Evolutionary conservation across 2,797 vertebrate genomes (phyloP), one percentile per base, ranked within the genome.

Genomic region (Hippopotamyrus pictus): DNA sequence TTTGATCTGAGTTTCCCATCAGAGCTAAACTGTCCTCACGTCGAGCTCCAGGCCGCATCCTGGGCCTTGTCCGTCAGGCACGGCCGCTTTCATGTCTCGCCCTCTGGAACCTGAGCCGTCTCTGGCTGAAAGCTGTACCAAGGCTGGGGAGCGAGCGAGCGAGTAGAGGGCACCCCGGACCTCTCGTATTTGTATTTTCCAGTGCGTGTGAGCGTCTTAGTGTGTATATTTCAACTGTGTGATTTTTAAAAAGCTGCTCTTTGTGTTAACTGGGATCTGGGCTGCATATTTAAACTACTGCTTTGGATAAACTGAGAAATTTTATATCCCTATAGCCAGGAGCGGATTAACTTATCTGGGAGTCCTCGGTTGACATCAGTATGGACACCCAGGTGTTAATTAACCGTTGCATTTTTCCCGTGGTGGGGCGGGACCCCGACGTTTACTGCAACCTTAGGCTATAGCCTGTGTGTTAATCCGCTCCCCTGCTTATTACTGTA

Each of bases 1-100:
- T 96, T 96, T 96, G 96, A 96, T 96, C 96, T 95, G 92, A 92
- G 93, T 95, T 96, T 95, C 96, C 95, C 95, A 96, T 96, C 95
- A 95, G 95, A 93, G 94, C 94, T 95, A 96, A 96, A 96, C 96
- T 96, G 95, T 96, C 95, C 96, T 96, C 96, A 95, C 95, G 95
- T 96, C 95, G 95, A 94, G 95, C 92, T 87, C 94, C 92, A 94
- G 95, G 94, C 94, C 95, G 95, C 96, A 95, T 96, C 96, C 95
- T 95, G 95, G 95, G 95, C 95, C 95, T 94, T 96, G 95, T 90
- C 22, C 19, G 12, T 59, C 86, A 48, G 73, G 69, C 69, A 89
- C 69, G 33, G 54, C 53, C 44, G 51, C 73, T 82, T 90, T 88
- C 73, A 88, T 83, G 89, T 88, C 12, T 41, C 25, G 19, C 89